Base-by-base conservation (phyloP, 2,888 invertebrate genomes). In the Colostygia pectinataria region DNA sequence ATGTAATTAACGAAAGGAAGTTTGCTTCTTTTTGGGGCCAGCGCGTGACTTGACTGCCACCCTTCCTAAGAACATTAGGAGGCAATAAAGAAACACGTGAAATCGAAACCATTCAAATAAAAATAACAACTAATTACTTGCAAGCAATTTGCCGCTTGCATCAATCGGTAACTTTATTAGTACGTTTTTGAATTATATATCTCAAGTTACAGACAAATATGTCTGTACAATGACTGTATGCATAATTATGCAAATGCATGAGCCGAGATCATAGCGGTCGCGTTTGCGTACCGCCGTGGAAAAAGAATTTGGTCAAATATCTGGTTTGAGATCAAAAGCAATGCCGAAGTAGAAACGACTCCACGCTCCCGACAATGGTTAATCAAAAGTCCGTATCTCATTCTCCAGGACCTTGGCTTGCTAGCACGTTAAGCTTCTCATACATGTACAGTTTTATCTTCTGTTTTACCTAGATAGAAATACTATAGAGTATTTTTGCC, bases 341-440 rank as follows among this genome's bases (percentile, higher is more conserved):
- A 24, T 27, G 45, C 57, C 57, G 54, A 43, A 51, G 44, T n/a
- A n/a, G n/a, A n/a, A n/a, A 40, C 77, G 76, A 80, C 75, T 80
- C 79, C 65, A 78, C 66, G 57, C 64, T 71, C 66, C 77, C 80
- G 79, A 88, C 89, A 86, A 86, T 85, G 78, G 85, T 74, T 87
- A 89, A 89, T 90, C 89, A 89, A 87, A 89, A 80, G 67, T 75
- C 78, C 80, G 82, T 87, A 88, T 89, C 88, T 89, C 82, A 85
- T 79, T 81, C 77, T 58, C 73, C 70, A 75, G 76, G 83, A 80
- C 83, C 80, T 82, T 82, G 74, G 71, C 64, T 51, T 54, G 55
- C 64, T 69, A 69, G 68, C n/a, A n/a, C n/a, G n/a, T n/a, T n/a
- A n/a, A n/a, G n/a, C n/a, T n/a, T n/a, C n/a, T n/a, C n/a, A n/a